Evolutionary conservation across 2,888 invertebrate species (phyloP).

Genomic region (Chrysolina haemoptera): DNA sequence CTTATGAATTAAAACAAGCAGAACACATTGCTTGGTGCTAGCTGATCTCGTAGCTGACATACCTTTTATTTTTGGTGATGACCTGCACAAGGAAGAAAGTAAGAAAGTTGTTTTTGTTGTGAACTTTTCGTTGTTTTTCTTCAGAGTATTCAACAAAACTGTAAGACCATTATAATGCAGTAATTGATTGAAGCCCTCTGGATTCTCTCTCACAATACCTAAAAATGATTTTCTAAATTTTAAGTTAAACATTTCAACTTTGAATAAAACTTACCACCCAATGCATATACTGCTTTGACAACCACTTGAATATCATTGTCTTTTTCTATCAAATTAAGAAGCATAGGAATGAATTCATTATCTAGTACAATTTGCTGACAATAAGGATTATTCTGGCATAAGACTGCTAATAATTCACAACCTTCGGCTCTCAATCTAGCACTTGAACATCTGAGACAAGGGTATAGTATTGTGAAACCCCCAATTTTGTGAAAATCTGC

Average conservation of each 20-base stretch:
- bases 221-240: conserved; percentile 47
- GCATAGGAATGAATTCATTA: conserved; percentile 75
- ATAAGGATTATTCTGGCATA: conserved; percentile 89
- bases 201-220: conserved; percentile 79
- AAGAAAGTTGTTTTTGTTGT: conserved; percentile 84
- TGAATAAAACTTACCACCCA: conserved; percentile 78
- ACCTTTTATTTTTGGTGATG: conserved; percentile 75
- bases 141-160: conserved; percentile 75
- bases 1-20: neutral
- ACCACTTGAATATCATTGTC: conserved; percentile 75
- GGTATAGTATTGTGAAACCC: conserved; percentile 81
- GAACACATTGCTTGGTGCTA: neutral
- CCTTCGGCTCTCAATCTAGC: conserved; percentile 76
- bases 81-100: conserved; percentile 74
- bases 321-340: conserved; percentile 75
- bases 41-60: too few relatives aligned
- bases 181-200: conserved; percentile 76
- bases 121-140: conserved; percentile 73
- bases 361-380: conserved; percentile 83
- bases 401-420: conserved; percentile 81
- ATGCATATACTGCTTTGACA: conserved; percentile 82
- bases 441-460: conserved; percentile 77
- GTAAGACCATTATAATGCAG: conserved; percentile 76
- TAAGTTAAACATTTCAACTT: too few relatives aligned
- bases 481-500: conserved; percentile 89